A percentile compares a stretch with the other conserved stretches of the same genome.
These are phyloP conservation scores for Pecten maximus DNA, from an alignment of 2,888 invertebrate species.

Conservation along the genomic window DNA sequence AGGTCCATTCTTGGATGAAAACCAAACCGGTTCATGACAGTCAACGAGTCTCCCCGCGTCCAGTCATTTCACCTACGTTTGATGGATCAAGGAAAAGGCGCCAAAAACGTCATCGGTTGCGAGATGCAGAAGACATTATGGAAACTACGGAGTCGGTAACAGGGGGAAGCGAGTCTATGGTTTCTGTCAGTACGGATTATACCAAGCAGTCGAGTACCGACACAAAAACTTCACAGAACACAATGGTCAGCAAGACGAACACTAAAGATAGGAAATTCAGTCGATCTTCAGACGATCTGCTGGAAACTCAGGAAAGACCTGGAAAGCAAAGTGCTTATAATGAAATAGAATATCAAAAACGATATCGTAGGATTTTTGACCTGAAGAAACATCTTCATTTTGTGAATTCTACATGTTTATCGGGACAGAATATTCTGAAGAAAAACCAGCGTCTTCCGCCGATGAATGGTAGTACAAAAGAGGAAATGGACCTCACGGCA, in stretches of 20 bases:
- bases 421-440: conserved; percentile 62
- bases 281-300: conserved; percentile 38
- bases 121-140: not conserved
- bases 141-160: not conserved
- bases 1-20: conserved; percentile 55
- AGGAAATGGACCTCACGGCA: not conserved
- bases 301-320: conserved; percentile 44
- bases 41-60: conserved; percentile 42
- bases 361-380: conserved; percentile 68
- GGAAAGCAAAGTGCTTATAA: conserved; percentile 64
- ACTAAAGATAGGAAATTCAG: not conserved
- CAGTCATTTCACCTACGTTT: not conserved
- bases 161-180: not conserved
- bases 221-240: not conserved
- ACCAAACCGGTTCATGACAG: conserved; percentile 42
- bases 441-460: conserved; percentile 61
- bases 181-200: not conserved
- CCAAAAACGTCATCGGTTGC: conserved; percentile 14
- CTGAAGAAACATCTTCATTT: conserved; percentile 69
- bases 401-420: conserved; percentile 64
- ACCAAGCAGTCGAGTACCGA: not conserved
- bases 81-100: not conserved
- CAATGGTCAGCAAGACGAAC: not conserved
- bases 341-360: conserved; percentile 67
- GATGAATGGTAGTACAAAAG: conserved; percentile 47